Conservation (phyloP, 1,140 invertebrate genomes). For the Zaprionus ghesquierei region DNA sequence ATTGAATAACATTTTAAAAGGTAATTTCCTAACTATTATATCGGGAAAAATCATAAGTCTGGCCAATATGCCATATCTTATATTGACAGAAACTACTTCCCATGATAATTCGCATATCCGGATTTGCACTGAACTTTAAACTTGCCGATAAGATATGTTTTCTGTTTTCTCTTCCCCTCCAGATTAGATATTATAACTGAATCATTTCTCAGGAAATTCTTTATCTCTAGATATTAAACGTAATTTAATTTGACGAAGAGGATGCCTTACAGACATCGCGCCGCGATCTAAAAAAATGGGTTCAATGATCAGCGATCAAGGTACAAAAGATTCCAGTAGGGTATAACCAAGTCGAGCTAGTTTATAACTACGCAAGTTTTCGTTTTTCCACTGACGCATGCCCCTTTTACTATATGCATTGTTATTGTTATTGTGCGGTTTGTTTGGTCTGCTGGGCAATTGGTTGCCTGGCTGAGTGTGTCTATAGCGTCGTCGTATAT, state of each 20-base stretch:
- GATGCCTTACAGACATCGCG: not conserved
- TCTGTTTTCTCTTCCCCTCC: not conserved
- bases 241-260: not conserved
- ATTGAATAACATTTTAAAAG: not conserved
- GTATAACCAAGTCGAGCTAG: not conserved
- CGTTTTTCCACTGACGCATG: slow-evolving; percentile 21
- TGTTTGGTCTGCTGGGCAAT: not conserved
- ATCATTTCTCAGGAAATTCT: not conserved
- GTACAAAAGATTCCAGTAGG: not conserved
- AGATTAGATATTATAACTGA: not conserved
- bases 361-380: not conserved
- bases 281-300: too few species aligned
- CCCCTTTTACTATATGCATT: slow-evolving; percentile 27
- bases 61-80: too few species aligned
- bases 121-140: not conserved
- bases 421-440: not conserved
- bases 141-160: not conserved
- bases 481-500: not conserved
- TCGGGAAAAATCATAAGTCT: too few species aligned
- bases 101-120: not conserved
- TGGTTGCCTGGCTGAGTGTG: not conserved
- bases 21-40: too few species aligned
- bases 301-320: not conserved
- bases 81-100: not conserved
- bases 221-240: not conserved